Conservation (phyloP, 1,140 invertebrate genomes). For the Atta texana region DNA sequence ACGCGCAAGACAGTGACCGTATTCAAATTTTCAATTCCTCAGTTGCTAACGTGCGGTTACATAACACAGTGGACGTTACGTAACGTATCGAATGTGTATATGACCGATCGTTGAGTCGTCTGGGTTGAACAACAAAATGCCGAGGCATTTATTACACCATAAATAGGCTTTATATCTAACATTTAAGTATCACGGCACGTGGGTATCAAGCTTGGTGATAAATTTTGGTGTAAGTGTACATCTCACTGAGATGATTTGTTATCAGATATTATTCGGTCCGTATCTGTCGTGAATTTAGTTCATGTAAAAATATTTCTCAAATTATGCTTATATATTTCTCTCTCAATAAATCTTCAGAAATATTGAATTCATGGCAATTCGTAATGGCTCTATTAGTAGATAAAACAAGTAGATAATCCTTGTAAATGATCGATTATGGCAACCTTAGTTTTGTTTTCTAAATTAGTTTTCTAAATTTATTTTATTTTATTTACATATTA, state of each 20-base stretch:
- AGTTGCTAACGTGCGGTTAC: neutral
- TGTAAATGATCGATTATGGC: neutral
- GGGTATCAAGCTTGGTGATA: neutral
- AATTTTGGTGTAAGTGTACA: slow-evolving; percentile 6
- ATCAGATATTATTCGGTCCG: neutral
- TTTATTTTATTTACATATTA: neutral
- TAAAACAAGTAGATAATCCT: neutral
- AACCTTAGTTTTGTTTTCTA: neutral
- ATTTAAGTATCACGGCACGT: neutral
- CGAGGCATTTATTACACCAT: neutral
- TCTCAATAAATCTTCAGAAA: neutral
- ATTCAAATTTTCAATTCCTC: slow-evolving; percentile 47
- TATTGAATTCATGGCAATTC: neutral
- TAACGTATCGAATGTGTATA: slow-evolving; percentile 21
- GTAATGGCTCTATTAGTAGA: neutral
- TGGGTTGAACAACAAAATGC: slow-evolving; percentile 10
- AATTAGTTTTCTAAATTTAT: neutral
- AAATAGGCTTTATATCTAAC: neutral
- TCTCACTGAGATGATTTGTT: neutral
- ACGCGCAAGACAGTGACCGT: neutral
- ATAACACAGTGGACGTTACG: slow-evolving; percentile 26
- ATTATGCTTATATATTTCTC: neutral
- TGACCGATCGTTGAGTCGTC: neutral
- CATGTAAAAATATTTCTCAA: slow-evolving; percentile 1
- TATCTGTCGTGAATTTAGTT: neutral